Base-by-base conservation (phyloP, 2,113 vertebrate species). In the Esox niger region DNA sequence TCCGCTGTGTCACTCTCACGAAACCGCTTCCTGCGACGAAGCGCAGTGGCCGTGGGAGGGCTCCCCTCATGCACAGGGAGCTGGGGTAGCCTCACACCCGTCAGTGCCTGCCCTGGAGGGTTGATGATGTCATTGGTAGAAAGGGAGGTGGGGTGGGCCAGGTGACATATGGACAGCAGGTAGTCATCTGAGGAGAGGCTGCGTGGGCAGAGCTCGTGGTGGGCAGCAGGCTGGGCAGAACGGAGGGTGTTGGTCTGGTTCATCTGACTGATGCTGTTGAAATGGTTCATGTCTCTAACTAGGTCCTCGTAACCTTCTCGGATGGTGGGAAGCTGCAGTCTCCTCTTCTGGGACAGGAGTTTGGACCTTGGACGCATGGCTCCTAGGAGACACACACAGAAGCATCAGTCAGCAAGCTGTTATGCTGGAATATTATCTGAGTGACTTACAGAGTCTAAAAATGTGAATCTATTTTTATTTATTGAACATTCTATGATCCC, bases 151-250 rank as follows among this genome's bases (percentile, higher is more conserved):
- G 95, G 93, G 54, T 86, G 90, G 64, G 94, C 93, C 0, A 95
- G 88, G 79, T 96, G 94, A 77, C 93, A 93, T 83, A 95, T 95
- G 75, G 95, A 95, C n/a, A 93, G 91, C 68, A 94, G 83, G 84
- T 95, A 94, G 65, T 93, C 93, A 0, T 93, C 90, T 0, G 88
- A 89, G 64, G 91, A 92, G 32, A 88, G 68, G 0, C 29, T 23
- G 49, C 56, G 31, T 87, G 66, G 73, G 58, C 3, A 7, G 74
- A 74, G 69, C 52, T 30, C 65, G 21, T n/a, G 61, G 56, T 73
- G 15, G 32, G 62, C 5, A 15, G 23, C 1, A 59, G 29, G 11
- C 66, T 1, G 33, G 10, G 17, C 25, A 15, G 70, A 77, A 15
- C 76, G 84, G 49, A 85, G 4, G 0, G 1, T 1, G 66, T 81